Percentiles rank a stretch among this genome's conserved stretches.
phyloP scores from a whole-genome alignment of 2,113 vertebrate species.

The Corydoras sp. region DNA sequence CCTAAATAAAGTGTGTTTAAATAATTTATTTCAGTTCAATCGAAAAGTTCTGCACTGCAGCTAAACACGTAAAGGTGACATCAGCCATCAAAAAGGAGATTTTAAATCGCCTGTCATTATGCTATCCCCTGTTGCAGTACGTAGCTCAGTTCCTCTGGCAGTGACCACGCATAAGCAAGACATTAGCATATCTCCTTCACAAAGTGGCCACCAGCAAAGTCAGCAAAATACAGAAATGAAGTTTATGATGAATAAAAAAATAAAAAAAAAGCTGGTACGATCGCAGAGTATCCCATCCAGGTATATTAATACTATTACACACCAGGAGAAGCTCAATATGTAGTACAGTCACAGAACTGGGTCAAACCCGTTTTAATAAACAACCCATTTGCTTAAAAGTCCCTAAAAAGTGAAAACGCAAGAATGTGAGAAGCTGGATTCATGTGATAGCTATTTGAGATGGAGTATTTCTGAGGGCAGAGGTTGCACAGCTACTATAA shows the following conservation, averaged over 20 bases:
- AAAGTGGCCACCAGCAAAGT: conserved; percentile 12
- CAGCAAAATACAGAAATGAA: conserved; percentile 16
- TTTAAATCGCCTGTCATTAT: conserved; percentile 6
- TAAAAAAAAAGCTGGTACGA: background rate
- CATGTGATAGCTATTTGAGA: too few species aligned
- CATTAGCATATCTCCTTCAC: conserved; percentile 23
- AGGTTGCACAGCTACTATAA: conserved; percentile 8
- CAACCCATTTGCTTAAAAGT: conserved; percentile 32
- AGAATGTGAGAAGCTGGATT: background rate
- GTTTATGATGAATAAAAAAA: conserved; percentile 1
- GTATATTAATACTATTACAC: too few species aligned
- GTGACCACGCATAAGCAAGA: conserved; percentile 11
- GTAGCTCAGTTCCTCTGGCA: background rate
- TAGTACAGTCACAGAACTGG: conserved; percentile 18
- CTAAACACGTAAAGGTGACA: conserved; percentile 8
- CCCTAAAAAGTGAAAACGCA: conserved; percentile 10
- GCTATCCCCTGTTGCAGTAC: background rate
- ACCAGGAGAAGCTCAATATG: background rate
- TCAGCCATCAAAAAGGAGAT: conserved; percentile 5
- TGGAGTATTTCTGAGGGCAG: background rate
- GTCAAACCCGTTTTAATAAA: conserved; percentile 5
- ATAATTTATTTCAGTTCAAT: background rate
- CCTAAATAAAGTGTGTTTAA: too few species aligned
- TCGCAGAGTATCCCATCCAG: conserved; percentile 1
- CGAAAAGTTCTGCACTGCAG: conserved; percentile 3